A percentile compares a stretch with the other conserved stretches of the same genome.
phyloP scores from a whole-genome alignment of 2,888 invertebrate species.

The Platerodrilus igneus region DNA sequence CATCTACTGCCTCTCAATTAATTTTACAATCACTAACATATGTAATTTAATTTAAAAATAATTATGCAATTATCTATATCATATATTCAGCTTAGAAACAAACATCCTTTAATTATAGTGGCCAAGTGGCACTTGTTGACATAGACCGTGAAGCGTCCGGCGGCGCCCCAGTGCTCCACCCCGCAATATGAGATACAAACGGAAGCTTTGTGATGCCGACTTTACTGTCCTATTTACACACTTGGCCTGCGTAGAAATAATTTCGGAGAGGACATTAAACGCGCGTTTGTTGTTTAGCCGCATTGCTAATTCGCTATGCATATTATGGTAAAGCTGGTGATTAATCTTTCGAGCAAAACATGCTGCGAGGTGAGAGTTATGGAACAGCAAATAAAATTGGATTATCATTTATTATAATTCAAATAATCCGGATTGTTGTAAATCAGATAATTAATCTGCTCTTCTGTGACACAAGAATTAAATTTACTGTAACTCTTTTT shows the following conservation, averaged over 20 bases:
- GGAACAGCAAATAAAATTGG: constrained; percentile 6
- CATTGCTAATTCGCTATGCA: constrained; percentile 17
- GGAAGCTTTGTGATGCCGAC: constrained; percentile 26
- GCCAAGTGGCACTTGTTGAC: constrained; percentile 18
- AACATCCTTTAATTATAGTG: too few species aligned
- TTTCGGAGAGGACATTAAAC: constrained; percentile 14
- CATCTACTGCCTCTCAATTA: too few species aligned
- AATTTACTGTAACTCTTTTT: too few species aligned
- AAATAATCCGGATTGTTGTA: too few species aligned
- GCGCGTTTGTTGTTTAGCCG: constrained; percentile 20
- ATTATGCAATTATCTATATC: background rate
- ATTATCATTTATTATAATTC: constrained; percentile 6
- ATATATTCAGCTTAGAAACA: too few species aligned
- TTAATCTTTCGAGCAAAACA: background rate
- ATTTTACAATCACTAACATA: too few species aligned
- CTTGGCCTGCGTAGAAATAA: constrained; percentile 11
- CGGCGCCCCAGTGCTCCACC: constrained; percentile 47
- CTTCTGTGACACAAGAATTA: too few species aligned
- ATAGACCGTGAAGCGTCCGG: constrained; percentile 40
- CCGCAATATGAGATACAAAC: constrained; percentile 39
- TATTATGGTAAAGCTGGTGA: background rate
- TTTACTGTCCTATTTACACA: constrained; percentile 11
- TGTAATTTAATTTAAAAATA: too few species aligned
- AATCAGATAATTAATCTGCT: too few species aligned
- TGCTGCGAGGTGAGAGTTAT: constrained; percentile 1